These are phyloP conservation scores for Parapristionchus giblindavisi DNA, from an alignment of 2,888 invertebrate genomes.

Conservation along the genomic window DNA sequence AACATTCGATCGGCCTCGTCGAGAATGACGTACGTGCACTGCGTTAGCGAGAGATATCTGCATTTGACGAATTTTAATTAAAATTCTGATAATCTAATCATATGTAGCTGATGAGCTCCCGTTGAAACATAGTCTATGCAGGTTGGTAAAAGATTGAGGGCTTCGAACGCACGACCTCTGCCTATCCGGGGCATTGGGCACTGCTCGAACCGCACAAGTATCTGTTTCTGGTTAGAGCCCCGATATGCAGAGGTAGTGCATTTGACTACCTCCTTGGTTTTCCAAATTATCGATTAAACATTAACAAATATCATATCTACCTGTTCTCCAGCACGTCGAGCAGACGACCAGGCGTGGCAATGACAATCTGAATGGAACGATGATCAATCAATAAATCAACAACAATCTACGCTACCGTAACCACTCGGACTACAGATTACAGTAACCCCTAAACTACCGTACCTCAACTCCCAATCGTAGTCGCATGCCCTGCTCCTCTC, in stretches of 20 bases:
- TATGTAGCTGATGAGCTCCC: too few species aligned
- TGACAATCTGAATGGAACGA: constrained; percentile 80
- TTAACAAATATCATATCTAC: neutral
- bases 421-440: neutral
- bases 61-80: neutral
- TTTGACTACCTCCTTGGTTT: neutral
- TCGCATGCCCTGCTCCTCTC: constrained; percentile 90
- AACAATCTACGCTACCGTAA: neutral
- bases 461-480: constrained; percentile 90
- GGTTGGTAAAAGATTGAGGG: too few species aligned
- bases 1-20: constrained; percentile 96
- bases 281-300: neutral
- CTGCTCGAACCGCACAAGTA: too few species aligned
- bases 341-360: constrained; percentile 98
- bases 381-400: neutral
- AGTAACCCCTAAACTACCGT: constrained; percentile 46
- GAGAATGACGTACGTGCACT: constrained; percentile 93
- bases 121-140: too few species aligned
- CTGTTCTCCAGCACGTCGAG: constrained; percentile 95
- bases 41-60: constrained; percentile 90
- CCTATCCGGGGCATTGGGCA: too few species aligned
- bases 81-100: too few species aligned
- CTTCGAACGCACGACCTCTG: too few species aligned
- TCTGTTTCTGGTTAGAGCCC: too few species aligned
- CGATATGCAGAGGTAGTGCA: too few species aligned